These are phyloP conservation scores for Falco concolor DNA, from an alignment of 2,797 vertebrate genomes.

Conservation along the genomic window DNA sequence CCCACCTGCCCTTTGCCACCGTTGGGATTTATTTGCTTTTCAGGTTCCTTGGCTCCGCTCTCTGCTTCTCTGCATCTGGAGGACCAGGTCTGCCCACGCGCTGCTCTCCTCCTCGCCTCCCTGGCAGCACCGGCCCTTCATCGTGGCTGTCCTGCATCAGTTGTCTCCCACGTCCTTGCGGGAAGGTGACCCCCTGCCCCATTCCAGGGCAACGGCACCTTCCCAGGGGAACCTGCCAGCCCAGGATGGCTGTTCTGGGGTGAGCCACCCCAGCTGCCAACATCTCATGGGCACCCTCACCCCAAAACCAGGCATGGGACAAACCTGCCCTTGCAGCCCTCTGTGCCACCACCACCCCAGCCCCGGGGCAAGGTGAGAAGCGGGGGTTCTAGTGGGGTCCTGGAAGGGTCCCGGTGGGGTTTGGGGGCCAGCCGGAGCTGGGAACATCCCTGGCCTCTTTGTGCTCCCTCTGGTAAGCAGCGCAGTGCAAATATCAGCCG, in stretches of 20 bases:
- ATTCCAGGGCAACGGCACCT: background rate
- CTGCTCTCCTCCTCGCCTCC: background rate
- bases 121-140: accelerated
- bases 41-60: background rate
- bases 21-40: background rate
- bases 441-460: slow-evolving; percentile 31
- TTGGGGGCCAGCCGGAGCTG: accelerated
- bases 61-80: background rate
- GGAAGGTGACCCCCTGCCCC: background rate
- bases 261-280: background rate
- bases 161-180: background rate
- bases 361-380: background rate
- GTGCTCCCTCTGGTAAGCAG: background rate
- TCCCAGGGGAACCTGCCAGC: background rate
- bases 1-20: background rate
- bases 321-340: background rate
- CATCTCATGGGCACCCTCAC: background rate
- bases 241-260: accelerated
- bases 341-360: background rate
- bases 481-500: background rate
- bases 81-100: background rate
- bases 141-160: accelerated
- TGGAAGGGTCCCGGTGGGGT: accelerated
- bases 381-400: background rate
- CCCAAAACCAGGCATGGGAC: background rate